Evolutionary conservation across 2,888 invertebrate species (phyloP), one percentile per base, ranked within the genome.

Genomic region (Didymodactylos carnosus): DNA sequence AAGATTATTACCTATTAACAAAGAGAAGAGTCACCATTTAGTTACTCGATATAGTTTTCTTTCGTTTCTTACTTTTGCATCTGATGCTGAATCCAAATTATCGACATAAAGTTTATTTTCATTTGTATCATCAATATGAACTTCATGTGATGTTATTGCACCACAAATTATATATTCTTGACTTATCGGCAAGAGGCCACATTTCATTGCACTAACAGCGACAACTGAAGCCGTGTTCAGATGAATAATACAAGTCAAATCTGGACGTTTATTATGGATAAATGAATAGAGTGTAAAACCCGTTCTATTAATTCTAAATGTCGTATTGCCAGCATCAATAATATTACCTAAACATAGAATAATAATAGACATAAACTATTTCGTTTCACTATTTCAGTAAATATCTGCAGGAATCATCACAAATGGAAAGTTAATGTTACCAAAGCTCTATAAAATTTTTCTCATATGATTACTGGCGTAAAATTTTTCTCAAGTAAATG

Each of bases 171-270:
- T 90, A 23, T 95, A 90, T 85, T 97, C 97, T 83, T 89, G 90
- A 81, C 91, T 89, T 76, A 97, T 86, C 76, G 95, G 92, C 39
- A 77, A 19, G 27, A 76, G 27, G 14, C 76, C 73, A n/a, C 73
- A 75, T 72, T 72, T 73, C 43, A 73, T 71, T 16, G 43, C 39
- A 83, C 87, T 86, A 80, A 93, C 90, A 77, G 94, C 93, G 70
- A 93, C 89, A 76, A 92, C 92, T 70, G 90, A 87, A 75, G 92
- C 89, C 78, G 91, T 90, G 80, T 93, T 92, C 79, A 97, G 88
- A 86, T 97, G 95, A 79, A 98, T 88, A 83, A 97, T 90, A 85
- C 94, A 94, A 81, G 91, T 91, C 79, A 97, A 88, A 85, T 98
- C 97, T 39, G 95, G 97, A 75, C 97, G 88, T 19, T 92, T 91